These are phyloP conservation scores for Ictalurus furcatus DNA, from an alignment of 2,113 vertebrate species.

Conservation along the genomic window DNA sequence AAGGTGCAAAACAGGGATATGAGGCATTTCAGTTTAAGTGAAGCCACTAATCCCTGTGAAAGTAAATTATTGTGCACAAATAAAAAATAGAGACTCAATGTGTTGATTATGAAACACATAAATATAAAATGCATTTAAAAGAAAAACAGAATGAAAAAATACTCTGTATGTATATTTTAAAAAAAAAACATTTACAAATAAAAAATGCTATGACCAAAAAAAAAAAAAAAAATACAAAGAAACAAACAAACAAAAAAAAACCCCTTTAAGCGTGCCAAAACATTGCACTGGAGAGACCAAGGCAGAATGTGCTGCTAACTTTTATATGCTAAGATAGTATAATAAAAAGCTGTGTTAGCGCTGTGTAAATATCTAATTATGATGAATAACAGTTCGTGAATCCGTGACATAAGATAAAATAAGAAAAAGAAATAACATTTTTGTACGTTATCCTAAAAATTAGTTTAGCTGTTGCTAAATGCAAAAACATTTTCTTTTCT, in stretches of 20 bases:
- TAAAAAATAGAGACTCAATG: background rate
- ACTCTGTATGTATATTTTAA: background rate
- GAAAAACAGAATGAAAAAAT: slow-evolving; percentile 1
- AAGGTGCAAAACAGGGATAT: slow-evolving; percentile 15
- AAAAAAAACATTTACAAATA: background rate
- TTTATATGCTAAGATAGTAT: slow-evolving; percentile 39
- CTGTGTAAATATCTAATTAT: slow-evolving; percentile 61
- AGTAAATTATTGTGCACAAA: slow-evolving; percentile 10
- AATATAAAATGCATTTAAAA: slow-evolving; percentile 29
- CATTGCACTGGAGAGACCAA: slow-evolving; percentile 14
- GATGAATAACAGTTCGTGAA: slow-evolving; percentile 53
- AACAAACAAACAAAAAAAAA: background rate
- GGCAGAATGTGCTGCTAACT: slow-evolving; percentile 22
- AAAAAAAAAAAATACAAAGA: background rate
- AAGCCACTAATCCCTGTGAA: background rate
- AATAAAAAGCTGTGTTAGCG: slow-evolving; percentile 51
- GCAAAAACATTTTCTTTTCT: background rate
- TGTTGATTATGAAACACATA: slow-evolving; percentile 3
- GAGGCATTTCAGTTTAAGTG: background rate
- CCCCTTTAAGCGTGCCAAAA: background rate
- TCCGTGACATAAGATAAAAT: slow-evolving; percentile 40
- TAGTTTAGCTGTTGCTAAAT: background rate
- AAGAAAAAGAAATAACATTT: slow-evolving; percentile 24
- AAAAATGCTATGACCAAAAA: background rate
- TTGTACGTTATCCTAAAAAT: background rate